A percentile compares a stretch with the other conserved stretches of the same genome.
These are phyloP conservation scores for Gymnodraco acuticeps DNA, from an alignment of 2,797 vertebrate genomes.

Conservation along the genomic window DNA sequence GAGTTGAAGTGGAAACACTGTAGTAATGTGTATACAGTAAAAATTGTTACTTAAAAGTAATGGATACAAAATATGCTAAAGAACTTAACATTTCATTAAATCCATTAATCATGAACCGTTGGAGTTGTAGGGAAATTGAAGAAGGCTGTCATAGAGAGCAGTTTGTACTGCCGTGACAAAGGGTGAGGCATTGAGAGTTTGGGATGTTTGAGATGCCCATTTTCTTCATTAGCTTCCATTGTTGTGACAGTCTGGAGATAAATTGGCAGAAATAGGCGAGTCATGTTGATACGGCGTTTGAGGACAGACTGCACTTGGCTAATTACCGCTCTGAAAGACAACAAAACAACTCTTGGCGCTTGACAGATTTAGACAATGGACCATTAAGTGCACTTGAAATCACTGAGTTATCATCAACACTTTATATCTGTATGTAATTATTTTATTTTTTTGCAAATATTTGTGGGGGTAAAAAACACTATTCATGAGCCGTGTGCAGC, in stretches of 20 bases:
- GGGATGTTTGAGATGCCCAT: conserved; percentile 42
- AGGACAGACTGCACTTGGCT: conserved; percentile 69
- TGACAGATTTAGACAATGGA: conserved; percentile 77
- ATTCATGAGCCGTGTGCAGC: conserved; percentile 59
- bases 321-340: conserved; percentile 72
- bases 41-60: neutral
- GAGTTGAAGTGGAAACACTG: neutral
- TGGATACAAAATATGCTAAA: neutral
- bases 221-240: conserved; percentile 65
- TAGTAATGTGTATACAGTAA: neutral
- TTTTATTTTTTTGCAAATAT: conserved; percentile 58
- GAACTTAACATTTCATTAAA: conserved; percentile 15
- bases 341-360: conserved; percentile 66
- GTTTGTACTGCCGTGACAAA: conserved; percentile 22
- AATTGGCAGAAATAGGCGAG: conserved; percentile 68
- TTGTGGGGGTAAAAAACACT: conserved; percentile 23
- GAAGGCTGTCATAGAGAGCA: conserved; percentile 19
- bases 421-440: conserved; percentile 63
- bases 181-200: conserved; percentile 24
- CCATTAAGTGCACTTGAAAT: conserved; percentile 72
- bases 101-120: conserved; percentile 7
- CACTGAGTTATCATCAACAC: conserved; percentile 65
- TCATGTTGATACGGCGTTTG: conserved; percentile 61
- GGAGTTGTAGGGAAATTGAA: neutral
- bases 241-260: conserved; percentile 69